phyloP scores from a whole-genome alignment of 2,113 vertebrate species.

The Hippocampus comes region DNA sequence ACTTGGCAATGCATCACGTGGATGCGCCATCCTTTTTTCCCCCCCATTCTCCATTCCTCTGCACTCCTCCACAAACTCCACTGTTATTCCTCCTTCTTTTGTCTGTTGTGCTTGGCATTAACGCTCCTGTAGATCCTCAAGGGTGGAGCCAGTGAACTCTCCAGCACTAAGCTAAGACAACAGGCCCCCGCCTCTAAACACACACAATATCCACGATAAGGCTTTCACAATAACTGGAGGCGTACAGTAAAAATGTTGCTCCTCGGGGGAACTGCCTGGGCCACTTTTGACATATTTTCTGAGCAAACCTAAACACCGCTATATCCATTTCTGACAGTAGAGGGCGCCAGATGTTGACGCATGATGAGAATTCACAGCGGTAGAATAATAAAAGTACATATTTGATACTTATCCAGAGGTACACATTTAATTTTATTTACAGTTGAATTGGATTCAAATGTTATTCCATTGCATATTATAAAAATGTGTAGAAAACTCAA shows the following conservation, averaged over 20 bases:
- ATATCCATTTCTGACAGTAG: conserved; percentile 29
- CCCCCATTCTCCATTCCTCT: conserved; percentile 34
- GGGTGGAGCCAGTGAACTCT: conserved; percentile 31
- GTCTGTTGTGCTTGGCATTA: conserved; percentile 61
- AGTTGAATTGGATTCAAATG: neutral
- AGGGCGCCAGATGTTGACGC: conserved; percentile 36
- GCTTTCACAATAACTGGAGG: conserved; percentile 38
- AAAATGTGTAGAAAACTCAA: neutral
- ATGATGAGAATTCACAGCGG: neutral
- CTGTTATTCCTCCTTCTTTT: conserved; percentile 59
- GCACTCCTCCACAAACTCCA: conserved; percentile 21
- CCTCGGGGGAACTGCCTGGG: conserved; percentile 30
- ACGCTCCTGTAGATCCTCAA: conserved; percentile 18
- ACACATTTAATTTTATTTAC: neutral
- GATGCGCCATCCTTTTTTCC: neutral
- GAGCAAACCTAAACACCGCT: neutral
- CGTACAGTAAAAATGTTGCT: conserved; percentile 18
- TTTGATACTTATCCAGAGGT: neutral
- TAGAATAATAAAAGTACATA: neutral
- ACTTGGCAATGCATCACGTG: conserved; percentile 25
- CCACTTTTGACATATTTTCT: conserved; percentile 25
- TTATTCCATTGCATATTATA: neutral
- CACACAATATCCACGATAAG: conserved; percentile 17
- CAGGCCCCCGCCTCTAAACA: conserved; percentile 17
- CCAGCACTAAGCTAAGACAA: conserved; percentile 49